Evolutionary conservation across 53 echinoderm and acorn worm species (phyloP), one percentile per base, ranked within the genome.

Genomic region (Crossaster papposus): DNA sequence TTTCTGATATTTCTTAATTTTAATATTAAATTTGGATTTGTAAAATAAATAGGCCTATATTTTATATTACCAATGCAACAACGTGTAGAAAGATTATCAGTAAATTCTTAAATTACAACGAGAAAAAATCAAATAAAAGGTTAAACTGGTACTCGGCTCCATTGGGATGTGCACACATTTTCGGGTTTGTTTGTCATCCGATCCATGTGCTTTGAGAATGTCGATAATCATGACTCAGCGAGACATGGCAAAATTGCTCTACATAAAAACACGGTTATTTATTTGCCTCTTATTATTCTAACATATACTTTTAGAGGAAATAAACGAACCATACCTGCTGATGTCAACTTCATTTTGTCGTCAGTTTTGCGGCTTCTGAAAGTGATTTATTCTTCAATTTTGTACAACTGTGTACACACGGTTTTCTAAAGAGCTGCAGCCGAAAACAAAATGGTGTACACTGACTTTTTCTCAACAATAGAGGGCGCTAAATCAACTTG

Each of bases 381-480:
- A 82, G 26, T 26, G 68, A 14, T n/a, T 20, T 68, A 70, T 24
- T 82, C 65, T 65, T 82, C 63, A 82, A 8, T 24, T 65, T 82
- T 26, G 15, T 38, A 70, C 68, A 82, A 24, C n/a, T 35, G 38
- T 64, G 20, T 82, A 1, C 29, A 5, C 35, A 36, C 74, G 18
- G 72, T 24, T 30, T 81, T 81, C 81, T 63, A 30, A 51, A 58
- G 53, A 80, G 68, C 70, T 37, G 84, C 73, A 36, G 72, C 34
- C 70, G 73, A 84, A 84, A 84, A 72, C 72, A 84, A 84, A 84
- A 84, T 84, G 84, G 84, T 73, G 84, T 72, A 50, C 10, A 84
- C 73, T 84, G 35, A 84, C 84, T 30, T 18, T 24, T 9, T 22
- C 30, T 29, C 9, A 30, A 18, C 84, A 52, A 52, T 84, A 84